A percentile compares a stretch with the other conserved stretches of the same genome.
Conservation (phyloP, 1,140 invertebrate genomes). For the Periplaneta americana region DNA sequence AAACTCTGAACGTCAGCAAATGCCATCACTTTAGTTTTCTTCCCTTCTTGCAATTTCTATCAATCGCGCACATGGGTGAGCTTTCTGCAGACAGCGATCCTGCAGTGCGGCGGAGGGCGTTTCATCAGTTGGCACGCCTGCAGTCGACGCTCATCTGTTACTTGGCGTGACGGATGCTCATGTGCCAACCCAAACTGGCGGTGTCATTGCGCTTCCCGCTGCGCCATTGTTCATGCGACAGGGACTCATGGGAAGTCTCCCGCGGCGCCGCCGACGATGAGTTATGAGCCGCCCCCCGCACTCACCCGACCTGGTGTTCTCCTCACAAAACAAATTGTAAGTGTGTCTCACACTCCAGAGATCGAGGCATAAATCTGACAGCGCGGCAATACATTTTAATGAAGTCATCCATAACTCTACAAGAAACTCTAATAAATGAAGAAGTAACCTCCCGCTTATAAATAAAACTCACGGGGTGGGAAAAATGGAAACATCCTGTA, state of each 20-base stretch:
- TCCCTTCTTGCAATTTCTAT: too few species aligned
- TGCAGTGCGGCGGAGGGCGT: not conserved
- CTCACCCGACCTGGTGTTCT: not conserved
- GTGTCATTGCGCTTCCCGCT: slow-evolving; percentile 15
- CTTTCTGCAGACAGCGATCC: too few species aligned
- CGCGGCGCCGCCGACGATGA: slow-evolving; percentile 5
- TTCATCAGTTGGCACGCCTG: not conserved
- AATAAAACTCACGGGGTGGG: too few species aligned
- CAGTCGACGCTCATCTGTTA: not conserved
- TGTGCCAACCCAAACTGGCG: slow-evolving; percentile 8
- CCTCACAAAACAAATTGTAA: not conserved
- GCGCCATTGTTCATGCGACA: slow-evolving; percentile 11
- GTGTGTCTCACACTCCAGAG: not conserved
- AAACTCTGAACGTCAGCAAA: too few species aligned
- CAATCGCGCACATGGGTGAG: too few species aligned
- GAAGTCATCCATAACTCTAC: not conserved
- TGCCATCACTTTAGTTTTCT: too few species aligned
- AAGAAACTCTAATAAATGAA: not conserved
- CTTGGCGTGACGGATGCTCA: not conserved
- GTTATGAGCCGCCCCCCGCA: not conserved
- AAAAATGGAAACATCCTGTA: too few species aligned
- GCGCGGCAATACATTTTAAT: not conserved
- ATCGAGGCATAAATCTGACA: not conserved
- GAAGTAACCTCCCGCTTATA: not conserved
- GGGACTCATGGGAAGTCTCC: slow-evolving; percentile 12